These are phyloP conservation scores for Meriones psammophilus DNA, from an alignment of 2,797 vertebrate genomes.

Conservation along the genomic window DNA sequence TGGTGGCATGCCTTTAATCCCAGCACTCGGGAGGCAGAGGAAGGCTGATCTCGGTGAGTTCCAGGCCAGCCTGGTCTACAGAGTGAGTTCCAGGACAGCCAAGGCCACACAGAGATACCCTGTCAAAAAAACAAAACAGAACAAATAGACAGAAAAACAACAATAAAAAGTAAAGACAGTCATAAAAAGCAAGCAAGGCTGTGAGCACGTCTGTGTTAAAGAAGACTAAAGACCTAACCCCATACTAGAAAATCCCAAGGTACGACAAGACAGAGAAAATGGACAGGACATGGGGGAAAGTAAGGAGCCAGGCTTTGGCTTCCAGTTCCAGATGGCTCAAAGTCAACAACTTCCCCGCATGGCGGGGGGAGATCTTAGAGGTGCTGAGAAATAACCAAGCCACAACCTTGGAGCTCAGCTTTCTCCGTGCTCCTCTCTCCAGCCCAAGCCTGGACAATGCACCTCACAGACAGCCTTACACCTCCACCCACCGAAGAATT, in stretches of 20 bases:
- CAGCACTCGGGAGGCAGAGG: not conserved
- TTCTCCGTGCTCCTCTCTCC: not conserved
- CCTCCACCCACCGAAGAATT: not conserved
- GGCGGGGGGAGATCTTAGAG: too few relatives aligned
- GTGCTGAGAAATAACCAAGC: not conserved
- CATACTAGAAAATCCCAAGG: not conserved
- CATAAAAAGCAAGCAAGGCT: not conserved
- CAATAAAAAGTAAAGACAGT: too few relatives aligned
- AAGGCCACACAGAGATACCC: not conserved
- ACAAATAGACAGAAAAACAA: not conserved
- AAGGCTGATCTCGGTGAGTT: not conserved
- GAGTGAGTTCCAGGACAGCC: not conserved
- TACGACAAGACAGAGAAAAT: not conserved
- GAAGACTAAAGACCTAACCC: slow-evolving; percentile 1
- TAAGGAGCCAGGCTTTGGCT: not conserved
- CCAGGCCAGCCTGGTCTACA: not conserved
- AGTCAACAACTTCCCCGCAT: not conserved
- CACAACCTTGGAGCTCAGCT: not conserved
- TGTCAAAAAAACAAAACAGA: not conserved
- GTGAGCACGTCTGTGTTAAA: not conserved
- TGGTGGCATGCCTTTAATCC: not conserved
- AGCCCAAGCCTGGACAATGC: not conserved
- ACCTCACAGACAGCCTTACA: not conserved
- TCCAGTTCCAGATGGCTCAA: not conserved
- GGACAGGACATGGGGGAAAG: not conserved